A percentile compares a stretch with the other conserved stretches of the same genome.
These are phyloP conservation scores for Rhysida immarginata DNA, from an alignment of 1,140 invertebrate species.

Conservation along the genomic window DNA sequence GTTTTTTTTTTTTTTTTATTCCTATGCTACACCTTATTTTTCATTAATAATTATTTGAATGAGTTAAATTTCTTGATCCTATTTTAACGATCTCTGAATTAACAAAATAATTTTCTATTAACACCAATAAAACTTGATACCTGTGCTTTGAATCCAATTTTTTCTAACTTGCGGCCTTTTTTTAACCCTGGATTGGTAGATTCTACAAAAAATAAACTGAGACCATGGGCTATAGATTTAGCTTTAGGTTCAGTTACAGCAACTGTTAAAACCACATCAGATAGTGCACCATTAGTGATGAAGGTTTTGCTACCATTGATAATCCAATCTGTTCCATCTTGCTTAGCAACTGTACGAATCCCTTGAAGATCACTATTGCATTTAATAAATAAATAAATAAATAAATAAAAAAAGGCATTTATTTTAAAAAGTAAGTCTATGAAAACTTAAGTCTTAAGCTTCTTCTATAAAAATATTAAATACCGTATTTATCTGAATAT, in stretches of 20 bases:
- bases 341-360: conserved; percentile 31
- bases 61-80: too few species aligned
- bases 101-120: too few species aligned
- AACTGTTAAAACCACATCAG: conserved; percentile 34
- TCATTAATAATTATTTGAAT: too few species aligned
- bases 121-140: too few species aligned
- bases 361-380: conserved; percentile 33
- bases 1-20: too few species aligned
- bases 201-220: conserved; percentile 35
- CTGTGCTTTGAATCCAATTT: conserved; percentile 34
- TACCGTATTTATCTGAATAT: too few species aligned
- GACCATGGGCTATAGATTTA: conserved; percentile 33
- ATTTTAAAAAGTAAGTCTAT: too few species aligned
- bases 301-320: conserved; percentile 36
- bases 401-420: not conserved
- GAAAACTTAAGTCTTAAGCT: too few species aligned
- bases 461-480: too few species aligned
- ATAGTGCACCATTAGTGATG: conserved; percentile 35
- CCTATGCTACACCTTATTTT: too few species aligned
- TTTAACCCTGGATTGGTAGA: conserved; percentile 33
- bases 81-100: too few species aligned
- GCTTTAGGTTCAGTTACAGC: conserved; percentile 32
- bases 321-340: conserved; percentile 34
- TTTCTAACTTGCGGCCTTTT: conserved; percentile 33
- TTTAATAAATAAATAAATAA: not conserved